Conservation (phyloP, 2,113 vertebrate genomes). For the Erpornis zantholeuca region DNA sequence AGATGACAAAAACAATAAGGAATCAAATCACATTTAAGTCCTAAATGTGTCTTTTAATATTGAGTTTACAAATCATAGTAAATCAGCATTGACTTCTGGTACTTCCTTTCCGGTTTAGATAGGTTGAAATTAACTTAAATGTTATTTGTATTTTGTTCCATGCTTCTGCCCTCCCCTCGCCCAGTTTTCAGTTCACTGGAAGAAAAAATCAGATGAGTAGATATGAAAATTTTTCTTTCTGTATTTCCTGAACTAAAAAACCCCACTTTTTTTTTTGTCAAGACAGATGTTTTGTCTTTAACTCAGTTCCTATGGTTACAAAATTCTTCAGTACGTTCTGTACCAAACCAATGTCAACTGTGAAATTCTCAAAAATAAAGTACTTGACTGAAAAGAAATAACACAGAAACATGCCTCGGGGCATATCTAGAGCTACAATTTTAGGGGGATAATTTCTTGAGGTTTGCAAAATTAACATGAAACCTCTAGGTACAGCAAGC, state of each 20-base stretch:
- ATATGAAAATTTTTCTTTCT: background rate
- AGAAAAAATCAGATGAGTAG: background rate
- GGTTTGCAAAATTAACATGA: background rate
- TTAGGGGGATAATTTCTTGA: background rate
- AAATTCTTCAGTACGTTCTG: background rate
- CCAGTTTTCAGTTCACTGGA: background rate
- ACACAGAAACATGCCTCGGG: background rate
- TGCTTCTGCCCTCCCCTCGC: rapidly evolving
- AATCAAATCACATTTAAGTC: background rate
- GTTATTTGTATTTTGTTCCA: background rate
- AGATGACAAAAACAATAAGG: background rate
- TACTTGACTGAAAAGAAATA: background rate
- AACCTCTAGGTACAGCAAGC: background rate
- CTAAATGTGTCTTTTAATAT: rapidly evolving
- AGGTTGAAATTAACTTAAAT: background rate
- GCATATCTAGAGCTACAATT: background rate
- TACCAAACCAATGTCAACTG: background rate
- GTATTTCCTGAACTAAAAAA: background rate
- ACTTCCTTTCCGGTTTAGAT: background rate
- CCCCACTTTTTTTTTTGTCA: background rate
- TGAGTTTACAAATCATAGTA: background rate
- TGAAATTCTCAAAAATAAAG: slow-evolving; percentile 14
- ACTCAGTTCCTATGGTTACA: background rate
- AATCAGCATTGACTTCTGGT: background rate
- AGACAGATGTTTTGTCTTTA: slow-evolving; percentile 20